Evolutionary conservation across 2,888 invertebrate genomes (phyloP).

Genomic region (Pristionchus entomophagus): DNA sequence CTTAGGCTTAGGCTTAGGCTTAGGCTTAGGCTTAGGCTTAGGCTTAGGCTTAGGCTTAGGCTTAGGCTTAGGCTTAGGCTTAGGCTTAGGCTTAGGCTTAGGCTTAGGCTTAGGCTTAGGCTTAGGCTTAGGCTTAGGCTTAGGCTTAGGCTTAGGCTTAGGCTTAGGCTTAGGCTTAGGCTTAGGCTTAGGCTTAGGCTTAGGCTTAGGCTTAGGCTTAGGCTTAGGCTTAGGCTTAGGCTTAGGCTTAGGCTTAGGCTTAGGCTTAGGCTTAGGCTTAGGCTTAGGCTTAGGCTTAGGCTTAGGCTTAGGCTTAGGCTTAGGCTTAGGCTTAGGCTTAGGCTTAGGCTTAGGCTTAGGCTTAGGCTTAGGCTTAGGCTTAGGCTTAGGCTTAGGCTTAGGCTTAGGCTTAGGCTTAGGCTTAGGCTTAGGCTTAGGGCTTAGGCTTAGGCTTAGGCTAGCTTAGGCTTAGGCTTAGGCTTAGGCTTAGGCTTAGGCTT

Average conservation of each 20-base stretch:
- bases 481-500: conserved; percentile 53
- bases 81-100: conserved; percentile 50
- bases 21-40: conserved; percentile 47
- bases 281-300: conserved; percentile 26
- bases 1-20: conserved; percentile 52
- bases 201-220: conserved; percentile 38
- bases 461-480: conserved; percentile 53
- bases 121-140: conserved; percentile 50
- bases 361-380: conserved; percentile 50
- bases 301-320: conserved; percentile 29
- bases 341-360: conserved; percentile 49
- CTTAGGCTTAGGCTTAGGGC: conserved; percentile 50
- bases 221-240: conserved; percentile 29
- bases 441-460: conserved; percentile 50
- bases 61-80: conserved; percentile 51
- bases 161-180: conserved; percentile 50
- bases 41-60: conserved; percentile 49
- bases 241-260: conserved; percentile 1
- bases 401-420: conserved; percentile 52
- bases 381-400: conserved; percentile 48
- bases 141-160: conserved; percentile 43
- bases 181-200: conserved; percentile 50
- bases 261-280: background rate
- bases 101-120: conserved; percentile 48
- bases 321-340: no score